Evolutionary conservation across 1,140 invertebrate species (phyloP).

Genomic region (Neuroterus valhalla): DNA sequence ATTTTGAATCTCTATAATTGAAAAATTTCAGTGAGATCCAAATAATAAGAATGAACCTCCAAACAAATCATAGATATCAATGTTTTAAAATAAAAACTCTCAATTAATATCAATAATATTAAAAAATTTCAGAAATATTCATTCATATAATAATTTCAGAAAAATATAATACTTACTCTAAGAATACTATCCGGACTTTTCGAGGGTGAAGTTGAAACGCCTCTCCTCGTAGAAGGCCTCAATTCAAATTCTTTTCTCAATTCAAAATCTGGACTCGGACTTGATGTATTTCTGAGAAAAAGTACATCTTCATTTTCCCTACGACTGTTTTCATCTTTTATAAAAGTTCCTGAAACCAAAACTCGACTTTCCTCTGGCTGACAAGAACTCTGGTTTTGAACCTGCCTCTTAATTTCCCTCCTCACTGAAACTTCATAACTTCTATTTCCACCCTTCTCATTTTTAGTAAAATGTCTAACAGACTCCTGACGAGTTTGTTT

Average conservation of each 20-base stretch:
- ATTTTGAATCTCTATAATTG: too few relatives aligned
- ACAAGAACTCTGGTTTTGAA: conserved; percentile 40
- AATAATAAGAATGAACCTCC: too few relatives aligned
- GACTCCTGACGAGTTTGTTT: background rate
- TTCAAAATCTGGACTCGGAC: conserved; percentile 51
- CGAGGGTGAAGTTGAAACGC: conserved; percentile 46
- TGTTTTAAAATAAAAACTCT: too few relatives aligned
- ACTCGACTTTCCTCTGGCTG: conserved; percentile 7
- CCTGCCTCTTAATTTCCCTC: background rate
- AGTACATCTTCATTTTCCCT: conserved; percentile 8
- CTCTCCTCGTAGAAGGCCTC: conserved; percentile 38
- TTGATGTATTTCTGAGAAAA: conserved; percentile 56
- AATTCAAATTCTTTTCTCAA: conserved; percentile 42
- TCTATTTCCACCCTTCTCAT: background rate
- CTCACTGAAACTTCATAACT: background rate
- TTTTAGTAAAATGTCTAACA: background rate
- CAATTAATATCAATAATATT: background rate
- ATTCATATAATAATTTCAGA: background rate
- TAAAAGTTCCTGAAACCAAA: conserved; percentile 53
- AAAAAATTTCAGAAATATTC: background rate
- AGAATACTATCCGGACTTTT: conserved; percentile 51
- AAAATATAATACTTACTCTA: conserved; percentile 47
- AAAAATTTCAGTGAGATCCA: too few relatives aligned
- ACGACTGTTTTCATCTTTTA: conserved; percentile 9
- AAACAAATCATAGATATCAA: too few relatives aligned